Evolutionary conservation across 2,797 vertebrate genomes (phyloP).

Genomic region (Sebastes jordani): DNA sequence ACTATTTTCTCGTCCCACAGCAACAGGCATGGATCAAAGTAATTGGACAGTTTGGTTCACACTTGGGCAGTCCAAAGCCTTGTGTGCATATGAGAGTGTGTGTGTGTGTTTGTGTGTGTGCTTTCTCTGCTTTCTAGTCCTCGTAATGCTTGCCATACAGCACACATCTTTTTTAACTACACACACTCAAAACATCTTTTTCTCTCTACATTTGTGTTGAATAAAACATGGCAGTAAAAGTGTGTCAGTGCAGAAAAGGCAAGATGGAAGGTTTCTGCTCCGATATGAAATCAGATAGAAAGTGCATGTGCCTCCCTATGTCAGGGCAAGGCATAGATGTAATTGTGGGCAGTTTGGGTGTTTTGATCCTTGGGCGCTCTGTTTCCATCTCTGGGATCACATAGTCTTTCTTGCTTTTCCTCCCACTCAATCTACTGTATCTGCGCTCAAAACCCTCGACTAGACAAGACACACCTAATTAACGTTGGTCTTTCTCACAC

Average conservation of each 20-base stretch:
- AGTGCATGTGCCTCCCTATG: background rate
- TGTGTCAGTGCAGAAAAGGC: constrained; percentile 56
- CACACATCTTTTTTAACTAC: constrained; percentile 8
- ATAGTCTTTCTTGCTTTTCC: constrained; percentile 17
- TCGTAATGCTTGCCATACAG: background rate
- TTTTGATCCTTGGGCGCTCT: constrained; percentile 33
- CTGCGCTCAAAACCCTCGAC: background rate
- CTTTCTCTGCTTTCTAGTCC: background rate
- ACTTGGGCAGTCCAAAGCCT: constrained; percentile 38
- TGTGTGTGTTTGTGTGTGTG: background rate
- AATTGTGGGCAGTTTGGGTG: constrained; percentile 52
- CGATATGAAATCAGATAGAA: constrained; percentile 39
- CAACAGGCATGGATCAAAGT: constrained; percentile 68
- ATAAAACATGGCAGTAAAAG: constrained; percentile 69
- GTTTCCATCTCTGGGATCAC: constrained; percentile 27
- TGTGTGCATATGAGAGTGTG: background rate
- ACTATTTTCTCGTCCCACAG: constrained; percentile 41
- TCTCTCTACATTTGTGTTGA: constrained; percentile 53
- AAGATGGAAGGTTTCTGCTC: constrained; percentile 38
- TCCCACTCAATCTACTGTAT: constrained; percentile 24
- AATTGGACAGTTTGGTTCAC: constrained; percentile 70
- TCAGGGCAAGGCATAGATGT: constrained; percentile 24
- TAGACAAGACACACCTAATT: constrained; percentile 44
- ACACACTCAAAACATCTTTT: constrained; percentile 31
- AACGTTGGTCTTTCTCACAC: constrained; percentile 23